Base-by-base conservation (phyloP, 2,113 vertebrate genomes). In the Rhea pennata region DNA sequence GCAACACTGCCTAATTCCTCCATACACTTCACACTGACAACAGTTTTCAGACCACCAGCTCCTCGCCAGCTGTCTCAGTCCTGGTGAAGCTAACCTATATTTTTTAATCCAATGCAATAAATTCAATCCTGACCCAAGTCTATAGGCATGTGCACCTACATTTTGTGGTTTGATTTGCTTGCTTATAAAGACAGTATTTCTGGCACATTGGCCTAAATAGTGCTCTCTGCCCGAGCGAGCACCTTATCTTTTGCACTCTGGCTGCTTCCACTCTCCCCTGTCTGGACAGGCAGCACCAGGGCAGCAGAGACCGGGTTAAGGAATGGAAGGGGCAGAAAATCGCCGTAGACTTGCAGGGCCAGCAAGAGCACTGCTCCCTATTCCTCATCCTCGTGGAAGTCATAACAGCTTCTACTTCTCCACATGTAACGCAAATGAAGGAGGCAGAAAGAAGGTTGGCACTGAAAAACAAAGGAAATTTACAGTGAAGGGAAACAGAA, bases 61-160 rank as follows among this genome's bases (percentile, higher is more conserved):
- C 50, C 56, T 78, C 58, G 29, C 46, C 81, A 93, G 70, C 16
- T 42, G 48, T 36, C 36, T 27, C 40, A 87, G 12, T 39, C 58
- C 48, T 53, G 58, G 16, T 40, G 36, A 15, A 6, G 31, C 62
- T 82, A 66, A 69, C 81, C 44, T 24, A 6, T 11, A 27, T 31
- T 89, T 89, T 89, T 94, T 31, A 84, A 91, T 26, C 6, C 39
- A 58, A 3, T 71, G 46, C 36, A 79, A 36, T 39, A 46, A 54
- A 64, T 54, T 42, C 29, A 72, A 0, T 27, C 23, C 33, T 51
- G 24, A 74, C 27, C 20, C n/a, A 78, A 84, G 33, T 26, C 74
- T 17, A 9, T 0, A 44, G 50, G 17, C 39, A 4, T 0, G 0
- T 24, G 36, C 31, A 27, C 33, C 1, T 0, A 15, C 11, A 6